Evolutionary conservation across 2,113 vertebrate genomes (phyloP), one percentile per base, ranked within the genome.

Genomic region (Andinoacara biseriatus): DNA sequence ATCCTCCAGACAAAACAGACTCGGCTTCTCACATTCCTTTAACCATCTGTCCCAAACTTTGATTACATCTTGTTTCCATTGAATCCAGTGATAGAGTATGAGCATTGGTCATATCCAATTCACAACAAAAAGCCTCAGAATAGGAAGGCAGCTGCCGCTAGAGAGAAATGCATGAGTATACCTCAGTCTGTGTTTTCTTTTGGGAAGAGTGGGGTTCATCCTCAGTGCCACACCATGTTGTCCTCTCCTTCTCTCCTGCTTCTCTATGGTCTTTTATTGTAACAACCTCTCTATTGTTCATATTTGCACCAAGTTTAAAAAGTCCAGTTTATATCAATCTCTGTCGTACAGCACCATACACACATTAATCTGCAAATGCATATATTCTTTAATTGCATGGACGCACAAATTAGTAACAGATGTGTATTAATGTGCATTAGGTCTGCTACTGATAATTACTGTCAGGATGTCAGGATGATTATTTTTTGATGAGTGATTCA

Each of bases 1-100:
- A 43, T 88, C 87, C 82, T 80, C 60, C 87, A 93, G 94, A 93
- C 89, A 86, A 92, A 94, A 93, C 93, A 93, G 76, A 87, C 81
- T 61, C 17, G 9, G 75, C 69, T 77, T 31, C 84, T 89, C 49
- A 38, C 84, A 88, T 88, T 87, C 90, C 63, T 87, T 65, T 82
- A 74, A 80, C 83, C 14, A 43, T 85, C 80, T 84, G 78, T 87
- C 83, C 81, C 86, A 61, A 82, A 86, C 84, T 81, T 49, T 84
- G 84, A 75, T 89, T 88, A 90, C 86, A 90, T 92, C 90, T 93
- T 87, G 85, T 90, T 94, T 87, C 86, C 89, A 87, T 84, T 87
- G 86, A 79, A 63, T 81, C 40, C 67, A 85, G 54, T 88, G 90
- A 90, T 82, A 84, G 85, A 85, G 59, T 87, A 65, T 63, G 86